These are phyloP conservation scores for Ceyx melanurus DNA, from an alignment of 2,113 vertebrate genomes.

Conservation along the genomic window DNA sequence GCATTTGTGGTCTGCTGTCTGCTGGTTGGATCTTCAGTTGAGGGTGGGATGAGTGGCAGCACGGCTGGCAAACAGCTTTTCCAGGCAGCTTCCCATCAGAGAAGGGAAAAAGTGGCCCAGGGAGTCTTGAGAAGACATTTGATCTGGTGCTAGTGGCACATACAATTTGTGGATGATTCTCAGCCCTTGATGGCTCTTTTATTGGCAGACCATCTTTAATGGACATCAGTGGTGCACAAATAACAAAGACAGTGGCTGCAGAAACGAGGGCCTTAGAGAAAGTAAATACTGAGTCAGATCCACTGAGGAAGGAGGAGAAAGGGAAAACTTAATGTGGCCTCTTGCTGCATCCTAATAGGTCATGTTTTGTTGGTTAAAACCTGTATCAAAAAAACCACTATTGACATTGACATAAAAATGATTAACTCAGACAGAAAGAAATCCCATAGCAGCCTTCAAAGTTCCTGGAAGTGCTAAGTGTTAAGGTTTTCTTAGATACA, in stretches of 20 bases:
- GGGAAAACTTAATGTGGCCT: neutral
- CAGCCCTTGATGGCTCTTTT: neutral
- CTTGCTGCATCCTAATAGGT: neutral
- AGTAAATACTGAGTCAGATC: neutral
- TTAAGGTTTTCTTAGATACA: neutral
- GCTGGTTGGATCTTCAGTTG: neutral
- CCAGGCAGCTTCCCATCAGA: neutral
- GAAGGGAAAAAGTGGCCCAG: neutral
- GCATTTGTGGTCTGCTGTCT: neutral
- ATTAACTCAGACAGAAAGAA: neutral
- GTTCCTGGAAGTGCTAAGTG: neutral
- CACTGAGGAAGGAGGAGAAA: neutral
- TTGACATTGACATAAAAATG: neutral
- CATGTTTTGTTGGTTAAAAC: neutral
- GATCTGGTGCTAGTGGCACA: neutral
- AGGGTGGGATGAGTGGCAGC: neutral
- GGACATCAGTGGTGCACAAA: neutral
- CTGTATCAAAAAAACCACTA: neutral
- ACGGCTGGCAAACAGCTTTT: neutral
- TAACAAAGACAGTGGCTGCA: neutral
- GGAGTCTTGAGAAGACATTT: neutral
- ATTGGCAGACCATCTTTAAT: neutral
- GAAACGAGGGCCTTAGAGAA: neutral
- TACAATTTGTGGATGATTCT: neutral
- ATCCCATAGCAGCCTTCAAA: neutral